Evolutionary conservation across 1,140 invertebrate genomes (phyloP).

Genomic region (Drosophila albomicans): DNA sequence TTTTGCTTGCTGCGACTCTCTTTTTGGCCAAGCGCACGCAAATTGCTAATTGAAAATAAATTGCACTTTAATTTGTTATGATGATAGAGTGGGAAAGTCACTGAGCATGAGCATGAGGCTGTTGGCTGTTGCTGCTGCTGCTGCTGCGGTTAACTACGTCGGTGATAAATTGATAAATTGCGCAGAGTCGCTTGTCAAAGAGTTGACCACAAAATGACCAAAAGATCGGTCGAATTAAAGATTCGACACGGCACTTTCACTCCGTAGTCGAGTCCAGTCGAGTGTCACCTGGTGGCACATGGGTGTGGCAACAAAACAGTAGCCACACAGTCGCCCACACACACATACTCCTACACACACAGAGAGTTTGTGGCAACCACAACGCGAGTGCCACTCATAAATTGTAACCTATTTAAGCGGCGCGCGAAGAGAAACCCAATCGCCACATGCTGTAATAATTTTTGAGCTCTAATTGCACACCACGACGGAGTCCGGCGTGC

Average conservation of each 20-base stretch:
- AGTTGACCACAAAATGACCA: constrained; percentile 67
- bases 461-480: constrained; percentile 72
- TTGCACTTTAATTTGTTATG: constrained; percentile 80
- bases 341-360: constrained; percentile 20
- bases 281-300: constrained; percentile 10
- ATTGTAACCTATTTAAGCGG: constrained; percentile 76
- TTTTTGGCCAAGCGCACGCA: constrained; percentile 57
- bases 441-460: constrained; percentile 60
- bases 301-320: constrained; percentile 3
- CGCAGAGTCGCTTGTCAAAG: constrained; percentile 67
- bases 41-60: constrained; percentile 83
- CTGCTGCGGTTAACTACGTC: constrained; percentile 18
- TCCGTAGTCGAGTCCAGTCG: not conserved
- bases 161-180: constrained; percentile 67
- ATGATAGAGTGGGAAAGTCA: constrained; percentile 26
- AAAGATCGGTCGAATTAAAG: constrained; percentile 63
- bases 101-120: not conserved
- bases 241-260: constrained; percentile 55
- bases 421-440: not conserved
- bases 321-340: constrained; percentile 17
- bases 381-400: constrained; percentile 66
- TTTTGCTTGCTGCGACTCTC: constrained; percentile 23
- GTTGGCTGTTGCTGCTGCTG: not conserved
- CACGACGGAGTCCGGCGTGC: not conserved
- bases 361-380: constrained; percentile 4